phyloP scores from a whole-genome alignment of 2,113 vertebrate species.

The Ciconia maguari region DNA sequence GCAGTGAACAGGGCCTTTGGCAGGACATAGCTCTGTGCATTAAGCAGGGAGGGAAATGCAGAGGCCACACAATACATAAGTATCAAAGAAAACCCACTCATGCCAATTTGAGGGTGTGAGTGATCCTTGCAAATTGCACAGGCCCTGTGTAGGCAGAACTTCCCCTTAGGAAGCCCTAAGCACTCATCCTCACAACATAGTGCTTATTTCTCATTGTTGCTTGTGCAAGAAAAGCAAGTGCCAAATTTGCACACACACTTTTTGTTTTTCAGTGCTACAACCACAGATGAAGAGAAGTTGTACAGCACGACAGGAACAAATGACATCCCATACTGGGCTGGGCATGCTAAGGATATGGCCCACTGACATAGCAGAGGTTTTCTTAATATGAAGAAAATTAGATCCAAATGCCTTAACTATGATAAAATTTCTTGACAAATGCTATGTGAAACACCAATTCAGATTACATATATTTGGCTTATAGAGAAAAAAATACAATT shows the following conservation, averaged over 20 bases:
- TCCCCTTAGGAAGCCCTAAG: constrained; percentile 27
- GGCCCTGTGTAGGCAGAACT: constrained; percentile 26
- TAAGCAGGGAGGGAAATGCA: constrained; percentile 24
- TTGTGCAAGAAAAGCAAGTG: constrained; percentile 54
- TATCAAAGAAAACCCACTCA: constrained; percentile 38
- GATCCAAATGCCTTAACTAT: constrained; percentile 25
- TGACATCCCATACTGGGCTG: background rate
- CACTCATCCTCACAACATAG: background rate
- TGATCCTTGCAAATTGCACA: constrained; percentile 30
- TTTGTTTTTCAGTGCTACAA: background rate
- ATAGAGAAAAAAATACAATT: constrained; percentile 43
- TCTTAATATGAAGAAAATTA: constrained; percentile 34
- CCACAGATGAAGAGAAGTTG: background rate
- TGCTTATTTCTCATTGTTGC: constrained; percentile 34
- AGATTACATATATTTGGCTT: constrained; percentile 34
- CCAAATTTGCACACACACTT: background rate
- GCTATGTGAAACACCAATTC: constrained; percentile 47
- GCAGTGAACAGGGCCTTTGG: constrained; percentile 12
- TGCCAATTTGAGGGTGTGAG: background rate
- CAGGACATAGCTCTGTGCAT: constrained; percentile 25
- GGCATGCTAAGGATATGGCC: constrained; percentile 27
- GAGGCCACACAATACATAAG: background rate
- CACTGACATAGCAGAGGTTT: constrained; percentile 34
- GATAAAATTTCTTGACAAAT: constrained; percentile 31
- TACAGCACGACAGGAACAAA: background rate